Conservation (phyloP, 2,797 vertebrate genomes). For the Myiotriccus ornatus region DNA sequence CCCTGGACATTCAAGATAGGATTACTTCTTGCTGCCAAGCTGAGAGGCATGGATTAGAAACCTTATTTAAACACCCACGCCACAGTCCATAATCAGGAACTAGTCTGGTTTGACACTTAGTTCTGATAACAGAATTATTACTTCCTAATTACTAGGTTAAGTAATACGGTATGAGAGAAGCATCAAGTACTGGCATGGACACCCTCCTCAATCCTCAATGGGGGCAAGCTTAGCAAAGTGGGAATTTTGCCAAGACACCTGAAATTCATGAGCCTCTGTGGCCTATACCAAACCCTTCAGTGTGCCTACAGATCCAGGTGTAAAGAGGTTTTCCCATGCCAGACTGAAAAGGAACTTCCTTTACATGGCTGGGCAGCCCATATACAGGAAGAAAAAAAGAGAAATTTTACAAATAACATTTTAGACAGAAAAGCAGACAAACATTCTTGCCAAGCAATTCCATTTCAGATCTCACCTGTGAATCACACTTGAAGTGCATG, state of each 20-base stretch:
- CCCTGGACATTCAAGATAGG: neutral
- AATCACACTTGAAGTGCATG: constrained; percentile 51
- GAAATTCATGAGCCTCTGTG: neutral
- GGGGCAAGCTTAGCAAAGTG: neutral
- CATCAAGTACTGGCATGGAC: neutral
- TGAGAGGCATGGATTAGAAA: neutral
- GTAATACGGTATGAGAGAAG: neutral
- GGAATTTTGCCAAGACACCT: neutral
- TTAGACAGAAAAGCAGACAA: neutral
- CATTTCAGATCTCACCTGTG: constrained; percentile 31
- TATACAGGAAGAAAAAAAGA: neutral
- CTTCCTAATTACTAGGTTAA: neutral
- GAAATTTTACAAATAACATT: neutral
- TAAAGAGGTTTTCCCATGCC: neutral
- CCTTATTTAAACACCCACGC: neutral
- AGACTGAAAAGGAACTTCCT: neutral
- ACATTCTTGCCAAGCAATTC: neutral
- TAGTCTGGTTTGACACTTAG: neutral
- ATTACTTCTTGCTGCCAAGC: neutral
- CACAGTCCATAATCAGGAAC: neutral
- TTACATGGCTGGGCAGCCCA: neutral
- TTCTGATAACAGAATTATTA: neutral
- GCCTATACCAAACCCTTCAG: neutral
- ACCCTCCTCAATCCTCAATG: rapidly evolving
- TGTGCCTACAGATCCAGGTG: neutral